These are phyloP conservation scores for Neoaliturus tenellus DNA, from an alignment of 2,888 invertebrate genomes.

Conservation along the genomic window DNA sequence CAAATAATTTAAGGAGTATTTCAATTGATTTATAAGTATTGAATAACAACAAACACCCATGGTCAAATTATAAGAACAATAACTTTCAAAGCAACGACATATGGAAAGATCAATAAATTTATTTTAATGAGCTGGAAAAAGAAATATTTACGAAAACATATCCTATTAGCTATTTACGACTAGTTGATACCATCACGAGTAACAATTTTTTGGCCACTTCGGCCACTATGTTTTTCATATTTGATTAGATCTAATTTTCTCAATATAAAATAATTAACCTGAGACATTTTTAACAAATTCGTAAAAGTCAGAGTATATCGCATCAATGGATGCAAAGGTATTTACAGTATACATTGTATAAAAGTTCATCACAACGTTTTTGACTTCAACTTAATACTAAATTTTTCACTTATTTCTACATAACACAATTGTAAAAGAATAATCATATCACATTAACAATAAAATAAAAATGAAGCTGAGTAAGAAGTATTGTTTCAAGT, in stretches of 20 bases:
- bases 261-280: background rate
- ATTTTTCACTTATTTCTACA: background rate
- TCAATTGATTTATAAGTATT: too few relatives aligned
- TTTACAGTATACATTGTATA: conserved; percentile 22
- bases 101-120: too few relatives aligned
- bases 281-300: conserved; percentile 10
- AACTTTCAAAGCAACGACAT: too few relatives aligned
- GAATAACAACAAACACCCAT: too few relatives aligned
- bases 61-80: too few relatives aligned
- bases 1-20: too few relatives aligned
- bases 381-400: conserved; percentile 9
- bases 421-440: background rate
- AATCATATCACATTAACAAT: conserved; percentile 20
- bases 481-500: too few relatives aligned
- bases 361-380: conserved; percentile 36
- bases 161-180: conserved; percentile 1
- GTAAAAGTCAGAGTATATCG: too few relatives aligned
- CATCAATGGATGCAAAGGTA: background rate
- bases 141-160: too few relatives aligned
- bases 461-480: too few relatives aligned
- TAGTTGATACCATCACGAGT: conserved; percentile 21
- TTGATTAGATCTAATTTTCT: background rate
- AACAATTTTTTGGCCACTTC: conserved; percentile 18
- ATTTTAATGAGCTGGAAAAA: too few relatives aligned
- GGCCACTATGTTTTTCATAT: background rate